Evolutionary conservation across 2,888 invertebrate species (phyloP).

Genomic region (Pristionchus fissidentatus): DNA sequence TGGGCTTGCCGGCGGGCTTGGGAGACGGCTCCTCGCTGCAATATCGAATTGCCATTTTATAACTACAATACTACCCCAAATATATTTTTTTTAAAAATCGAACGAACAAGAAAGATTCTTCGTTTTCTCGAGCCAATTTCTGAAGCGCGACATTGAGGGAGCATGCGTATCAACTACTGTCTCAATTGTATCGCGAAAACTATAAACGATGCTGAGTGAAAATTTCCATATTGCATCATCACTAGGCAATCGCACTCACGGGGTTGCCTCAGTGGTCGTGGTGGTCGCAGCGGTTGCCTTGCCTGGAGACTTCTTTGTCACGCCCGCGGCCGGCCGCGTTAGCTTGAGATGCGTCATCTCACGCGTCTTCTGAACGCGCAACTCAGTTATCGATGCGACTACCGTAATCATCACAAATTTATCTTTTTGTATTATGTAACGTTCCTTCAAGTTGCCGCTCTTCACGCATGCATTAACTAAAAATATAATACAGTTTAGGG

Average conservation of each 20-base stretch:
- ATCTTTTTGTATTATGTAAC: background rate
- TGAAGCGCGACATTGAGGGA: too few species aligned
- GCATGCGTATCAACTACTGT: too few species aligned
- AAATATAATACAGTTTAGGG: too few species aligned
- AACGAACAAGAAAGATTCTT: too few species aligned
- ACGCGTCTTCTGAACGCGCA: constrained; percentile 13
- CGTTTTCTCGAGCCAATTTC: too few species aligned
- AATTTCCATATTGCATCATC: background rate
- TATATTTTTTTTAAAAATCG: too few species aligned
- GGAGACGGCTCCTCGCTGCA: constrained; percentile 2
- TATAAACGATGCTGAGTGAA: too few species aligned
- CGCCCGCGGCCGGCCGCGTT: background rate
- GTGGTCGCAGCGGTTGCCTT: constrained; percentile 20
- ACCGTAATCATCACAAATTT: background rate
- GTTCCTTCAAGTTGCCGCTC: too few species aligned
- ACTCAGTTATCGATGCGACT: background rate
- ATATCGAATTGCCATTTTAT: background rate
- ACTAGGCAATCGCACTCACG: background rate
- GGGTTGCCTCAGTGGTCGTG: background rate
- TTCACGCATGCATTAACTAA: too few species aligned
- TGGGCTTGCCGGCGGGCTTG: background rate
- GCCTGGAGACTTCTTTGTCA: background rate
- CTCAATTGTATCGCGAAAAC: too few species aligned
- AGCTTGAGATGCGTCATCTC: constrained; percentile 42
- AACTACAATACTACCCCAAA: too few species aligned